These are phyloP conservation scores for Heliconius ethilla DNA, from an alignment of 2,888 invertebrate genomes.

Conservation along the genomic window DNA sequence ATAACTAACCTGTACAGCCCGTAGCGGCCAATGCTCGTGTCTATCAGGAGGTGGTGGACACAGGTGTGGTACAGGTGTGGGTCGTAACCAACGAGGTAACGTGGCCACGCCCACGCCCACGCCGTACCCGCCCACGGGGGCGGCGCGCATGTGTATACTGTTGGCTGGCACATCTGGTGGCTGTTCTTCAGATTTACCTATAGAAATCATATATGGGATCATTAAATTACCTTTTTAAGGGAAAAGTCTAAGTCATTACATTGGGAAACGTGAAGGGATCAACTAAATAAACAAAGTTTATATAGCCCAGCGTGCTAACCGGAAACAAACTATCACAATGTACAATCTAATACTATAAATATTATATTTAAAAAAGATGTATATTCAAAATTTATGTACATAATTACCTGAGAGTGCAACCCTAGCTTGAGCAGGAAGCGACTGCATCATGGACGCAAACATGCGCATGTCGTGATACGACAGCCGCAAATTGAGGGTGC, in stretches of 20 bases:
- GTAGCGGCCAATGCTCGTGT: constrained; percentile 77
- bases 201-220: background rate
- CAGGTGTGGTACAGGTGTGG: constrained; percentile 88
- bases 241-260: background rate
- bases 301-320: too few species aligned
- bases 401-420: constrained; percentile 74
- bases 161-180: constrained; percentile 66
- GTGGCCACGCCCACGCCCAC: constrained; percentile 43
- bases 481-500: constrained; percentile 90
- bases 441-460: constrained; percentile 93
- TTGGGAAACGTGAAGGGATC: background rate
- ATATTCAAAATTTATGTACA: background rate
- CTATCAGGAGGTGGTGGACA: constrained; percentile 46
- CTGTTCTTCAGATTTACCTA: constrained; percentile 47
- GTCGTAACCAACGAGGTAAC: constrained; percentile 50
- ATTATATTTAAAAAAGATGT: too few species aligned
- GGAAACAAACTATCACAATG: too few species aligned
- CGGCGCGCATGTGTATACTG: constrained; percentile 67
- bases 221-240: background rate
- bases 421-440: constrained; percentile 90
- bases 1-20: constrained; percentile 59
- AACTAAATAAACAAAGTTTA: background rate
- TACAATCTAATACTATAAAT: too few species aligned
- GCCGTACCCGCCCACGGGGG: constrained; percentile 33
- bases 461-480: constrained; percentile 97